These are phyloP conservation scores for Hirtodrosophila trivittata DNA, from an alignment of 2,888 invertebrate genomes.

Conservation along the genomic window DNA sequence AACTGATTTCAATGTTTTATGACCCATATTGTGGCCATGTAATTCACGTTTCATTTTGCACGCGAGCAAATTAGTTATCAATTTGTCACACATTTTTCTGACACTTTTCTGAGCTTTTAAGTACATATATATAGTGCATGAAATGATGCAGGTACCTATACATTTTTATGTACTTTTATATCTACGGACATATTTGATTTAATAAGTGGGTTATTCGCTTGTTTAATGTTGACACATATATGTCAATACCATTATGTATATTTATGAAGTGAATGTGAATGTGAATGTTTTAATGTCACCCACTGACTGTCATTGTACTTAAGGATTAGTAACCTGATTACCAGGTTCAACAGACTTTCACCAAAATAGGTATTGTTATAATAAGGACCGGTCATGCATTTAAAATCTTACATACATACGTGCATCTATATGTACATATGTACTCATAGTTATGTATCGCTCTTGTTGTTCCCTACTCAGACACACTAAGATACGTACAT, in stretches of 20 bases:
- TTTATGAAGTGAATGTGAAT: too few relatives aligned
- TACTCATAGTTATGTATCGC: constrained; percentile 26
- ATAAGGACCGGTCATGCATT: constrained; percentile 25
- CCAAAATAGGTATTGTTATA: constrained; percentile 26
- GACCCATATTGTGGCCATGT: constrained; percentile 60
- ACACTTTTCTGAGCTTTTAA: neutral
- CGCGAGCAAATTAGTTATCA: constrained; percentile 67
- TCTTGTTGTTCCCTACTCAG: constrained; percentile 16
- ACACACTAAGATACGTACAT: constrained; percentile 20
- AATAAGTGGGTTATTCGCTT: too few relatives aligned
- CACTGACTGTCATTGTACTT: constrained; percentile 21
- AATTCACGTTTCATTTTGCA: constrained; percentile 62
- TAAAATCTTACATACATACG: constrained; percentile 14
- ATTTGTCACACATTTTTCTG: constrained; percentile 40
- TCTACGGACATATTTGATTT: too few relatives aligned
- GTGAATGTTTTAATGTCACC: neutral
- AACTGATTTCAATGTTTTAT: constrained; percentile 77
- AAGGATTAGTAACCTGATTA: constrained; percentile 62
- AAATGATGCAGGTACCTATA: neutral
- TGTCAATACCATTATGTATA: too few relatives aligned
- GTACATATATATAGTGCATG: neutral
- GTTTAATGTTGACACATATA: too few relatives aligned
- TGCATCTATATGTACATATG: constrained; percentile 23
- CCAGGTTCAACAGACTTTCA: constrained; percentile 64
- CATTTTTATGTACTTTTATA: neutral